Conservation (phyloP, 2,888 invertebrate species). For the Hyles lineata region DNA sequence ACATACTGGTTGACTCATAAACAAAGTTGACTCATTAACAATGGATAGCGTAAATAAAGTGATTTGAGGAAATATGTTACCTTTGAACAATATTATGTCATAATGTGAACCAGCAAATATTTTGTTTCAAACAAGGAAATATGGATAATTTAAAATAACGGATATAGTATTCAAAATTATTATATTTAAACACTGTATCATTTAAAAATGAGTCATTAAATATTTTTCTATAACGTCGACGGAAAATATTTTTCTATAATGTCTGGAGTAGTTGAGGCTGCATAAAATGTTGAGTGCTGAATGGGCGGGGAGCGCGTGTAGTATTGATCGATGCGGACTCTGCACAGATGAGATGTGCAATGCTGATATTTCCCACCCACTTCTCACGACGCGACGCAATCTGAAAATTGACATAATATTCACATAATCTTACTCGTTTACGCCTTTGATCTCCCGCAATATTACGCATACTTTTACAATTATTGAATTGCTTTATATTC, state of each 20-base stretch:
- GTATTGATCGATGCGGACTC: slow-evolving; percentile 13
- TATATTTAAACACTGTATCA: not conserved
- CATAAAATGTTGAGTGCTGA: slow-evolving; percentile 8
- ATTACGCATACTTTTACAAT: too few relatives aligned
- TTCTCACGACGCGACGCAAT: not conserved
- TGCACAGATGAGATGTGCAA: slow-evolving; percentile 1
- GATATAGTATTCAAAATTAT: not conserved
- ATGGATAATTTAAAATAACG: too few relatives aligned
- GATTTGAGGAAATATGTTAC: too few relatives aligned
- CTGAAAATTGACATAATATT: not conserved
- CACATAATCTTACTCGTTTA: too few relatives aligned
- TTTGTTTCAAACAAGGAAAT: too few relatives aligned
- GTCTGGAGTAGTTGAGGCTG: not conserved
- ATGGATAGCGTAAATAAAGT: too few relatives aligned
- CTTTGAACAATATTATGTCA: too few relatives aligned
- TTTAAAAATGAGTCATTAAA: not conserved
- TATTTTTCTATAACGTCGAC: not conserved
- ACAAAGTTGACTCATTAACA: too few relatives aligned
- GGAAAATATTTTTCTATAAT: not conserved
- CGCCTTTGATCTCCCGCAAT: too few relatives aligned
- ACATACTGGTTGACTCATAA: slow-evolving; percentile 1
- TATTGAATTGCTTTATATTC: too few relatives aligned
- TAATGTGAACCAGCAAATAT: too few relatives aligned
- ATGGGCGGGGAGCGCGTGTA: slow-evolving; percentile 12
- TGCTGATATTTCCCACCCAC: not conserved